Conservation (phyloP, 1,140 invertebrate species). For the Bombus confusus region DNA sequence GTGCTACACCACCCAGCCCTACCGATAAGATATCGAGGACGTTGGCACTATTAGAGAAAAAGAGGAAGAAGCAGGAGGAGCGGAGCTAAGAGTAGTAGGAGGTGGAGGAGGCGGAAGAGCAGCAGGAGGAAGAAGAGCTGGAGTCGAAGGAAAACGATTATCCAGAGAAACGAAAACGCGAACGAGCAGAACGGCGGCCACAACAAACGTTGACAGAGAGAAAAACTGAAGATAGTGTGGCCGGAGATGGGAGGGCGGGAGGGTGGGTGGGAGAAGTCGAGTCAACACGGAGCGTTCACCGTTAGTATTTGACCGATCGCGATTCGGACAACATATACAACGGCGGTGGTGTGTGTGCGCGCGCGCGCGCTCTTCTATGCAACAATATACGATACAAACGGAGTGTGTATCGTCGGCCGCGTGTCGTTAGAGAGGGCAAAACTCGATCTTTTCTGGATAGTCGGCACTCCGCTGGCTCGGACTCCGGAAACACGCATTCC, state of each 20-base stretch:
- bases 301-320: constrained; percentile 50
- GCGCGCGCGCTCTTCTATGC: neutral
- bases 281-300: constrained; percentile 1
- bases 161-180: constrained; percentile 9
- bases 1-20: neutral
- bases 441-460: constrained; percentile 6
- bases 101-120: neutral
- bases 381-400: neutral
- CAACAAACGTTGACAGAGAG: neutral
- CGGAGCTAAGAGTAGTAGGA: too few species aligned
- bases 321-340: constrained; percentile 30
- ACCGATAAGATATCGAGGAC: neutral
- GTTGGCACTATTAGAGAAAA: neutral
- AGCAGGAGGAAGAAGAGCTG: neutral
- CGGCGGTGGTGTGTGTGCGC: neutral
- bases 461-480: neutral
- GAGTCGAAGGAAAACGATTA: neutral
- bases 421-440: neutral
- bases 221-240: neutral
- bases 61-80: neutral
- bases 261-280: constrained; percentile 1
- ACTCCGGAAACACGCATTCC: constrained; percentile 2
- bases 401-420: neutral
- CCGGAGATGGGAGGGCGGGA: neutral
- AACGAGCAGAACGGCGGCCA: neutral